A percentile compares a stretch with the other conserved stretches of the same genome.
Evolutionary conservation across 2,113 vertebrate genomes (phyloP).

Genomic region (Chlorocebus sabaeus): DNA sequence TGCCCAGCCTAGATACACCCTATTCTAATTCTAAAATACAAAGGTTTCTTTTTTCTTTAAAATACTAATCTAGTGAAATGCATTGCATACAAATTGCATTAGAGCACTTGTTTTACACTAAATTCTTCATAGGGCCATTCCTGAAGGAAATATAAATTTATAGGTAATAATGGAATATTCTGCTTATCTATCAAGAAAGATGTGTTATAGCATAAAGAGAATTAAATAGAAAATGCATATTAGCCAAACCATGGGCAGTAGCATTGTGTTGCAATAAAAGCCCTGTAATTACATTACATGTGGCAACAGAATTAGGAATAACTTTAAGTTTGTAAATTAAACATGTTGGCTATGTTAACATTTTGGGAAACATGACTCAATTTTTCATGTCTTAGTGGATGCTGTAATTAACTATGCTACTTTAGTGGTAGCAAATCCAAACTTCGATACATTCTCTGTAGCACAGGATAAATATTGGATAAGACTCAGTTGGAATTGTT

Average conservation of each 20-base stretch:
- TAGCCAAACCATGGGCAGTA: neutral
- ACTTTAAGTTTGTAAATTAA: neutral
- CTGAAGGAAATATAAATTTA: conserved; percentile 31
- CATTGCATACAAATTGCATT: neutral
- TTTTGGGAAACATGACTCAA: neutral
- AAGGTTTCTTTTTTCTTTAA: neutral
- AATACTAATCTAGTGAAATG: neutral
- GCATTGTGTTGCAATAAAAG: conserved; percentile 8
- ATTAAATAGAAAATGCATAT: conserved; percentile 7
- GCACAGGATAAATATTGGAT: conserved; percentile 39
- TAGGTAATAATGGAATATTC: neutral
- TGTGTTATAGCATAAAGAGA: neutral
- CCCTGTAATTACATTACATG: neutral
- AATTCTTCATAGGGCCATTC: neutral
- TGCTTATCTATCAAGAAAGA: conserved; percentile 11
- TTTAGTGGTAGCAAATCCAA: neutral
- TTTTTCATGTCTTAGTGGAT: neutral
- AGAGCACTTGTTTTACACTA: neutral
- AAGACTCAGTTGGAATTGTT: conserved; percentile 19
- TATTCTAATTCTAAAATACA: neutral
- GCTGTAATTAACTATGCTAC: neutral
- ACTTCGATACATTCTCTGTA: conserved; percentile 23
- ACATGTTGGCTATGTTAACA: neutral
- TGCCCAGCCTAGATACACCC: neutral
- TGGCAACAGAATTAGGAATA: conserved; percentile 27